Base-by-base conservation (phyloP, 2,113 vertebrate genomes). In the Aegithalos caudatus region DNA sequence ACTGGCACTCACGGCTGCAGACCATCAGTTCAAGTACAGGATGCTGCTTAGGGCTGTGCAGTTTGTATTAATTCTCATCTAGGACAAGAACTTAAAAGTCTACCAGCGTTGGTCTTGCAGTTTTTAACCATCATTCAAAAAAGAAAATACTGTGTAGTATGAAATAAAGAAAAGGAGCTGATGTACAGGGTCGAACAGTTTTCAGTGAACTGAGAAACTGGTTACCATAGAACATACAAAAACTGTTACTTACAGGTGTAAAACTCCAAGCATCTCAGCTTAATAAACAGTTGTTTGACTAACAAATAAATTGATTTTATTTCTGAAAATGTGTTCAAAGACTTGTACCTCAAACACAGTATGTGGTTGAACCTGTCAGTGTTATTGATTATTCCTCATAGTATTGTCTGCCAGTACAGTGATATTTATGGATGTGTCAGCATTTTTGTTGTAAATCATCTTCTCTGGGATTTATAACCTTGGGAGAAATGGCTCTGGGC, bases 371-470 rank as follows among this genome's bases (percentile, higher is more conserved):
- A 92, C 35, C 50, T 96, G 84, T 90, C 94, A 80, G 37, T 70
- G 45, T 96, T 93, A 92, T n/a, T 95, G 84, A 96, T 90, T 57
- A 50, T 33, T 89, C 42, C 80, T 84, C 22, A 1, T 86, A 74
- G 82, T 6, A 0, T 33, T 91, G 38, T 90, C 90, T 2, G 5
- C 71, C 76, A 83, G 90, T 72, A 65, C 9, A 8, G 72, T 92
- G 90, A 19, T 92, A 92, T 94, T 93, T 96, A 93, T 80, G 88
- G 37, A 50, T 3, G 3, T 84, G 91, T 91, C 90, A 82, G 83
- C 56, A 50, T 88, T 93, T 78, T 54, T 86, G 61, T n/a, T 94
- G 54, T 94, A 96, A 89, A 93, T 96, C 85, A 12, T 91, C 73
- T 27, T 60, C 62, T 81, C 53, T 54, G 65, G 53, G 80, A 85